Conservation (phyloP, 2,113 vertebrate genomes). For the Coregonus clupeaformis region DNA sequence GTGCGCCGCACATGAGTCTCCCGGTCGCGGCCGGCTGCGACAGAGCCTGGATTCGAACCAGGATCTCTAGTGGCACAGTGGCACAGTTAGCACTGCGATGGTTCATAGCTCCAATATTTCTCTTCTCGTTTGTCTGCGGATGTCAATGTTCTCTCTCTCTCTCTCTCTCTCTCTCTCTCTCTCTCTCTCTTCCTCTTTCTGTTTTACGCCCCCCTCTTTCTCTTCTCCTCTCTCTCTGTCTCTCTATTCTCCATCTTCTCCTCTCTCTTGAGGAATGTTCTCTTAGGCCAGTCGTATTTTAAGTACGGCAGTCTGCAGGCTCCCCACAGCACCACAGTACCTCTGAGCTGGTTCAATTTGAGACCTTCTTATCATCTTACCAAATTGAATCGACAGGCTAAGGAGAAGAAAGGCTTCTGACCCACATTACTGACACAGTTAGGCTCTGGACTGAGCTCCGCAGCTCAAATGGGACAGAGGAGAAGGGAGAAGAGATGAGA, state of each 20-base stretch:
- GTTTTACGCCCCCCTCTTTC: neutral
- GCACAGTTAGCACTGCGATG: too few relatives aligned
- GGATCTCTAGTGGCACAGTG: too few relatives aligned
- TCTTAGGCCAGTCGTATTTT: constrained; percentile 42
- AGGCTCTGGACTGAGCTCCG: constrained; percentile 17
- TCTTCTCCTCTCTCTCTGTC: neutral
- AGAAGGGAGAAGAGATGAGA: constrained; percentile 1
- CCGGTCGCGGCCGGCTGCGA: too few relatives aligned
- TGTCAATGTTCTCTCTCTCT: constrained; percentile 9
- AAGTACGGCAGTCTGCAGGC: constrained; percentile 35
- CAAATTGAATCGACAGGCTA: constrained; percentile 56
- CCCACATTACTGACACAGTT: constrained; percentile 72
- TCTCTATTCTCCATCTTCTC: neutral
- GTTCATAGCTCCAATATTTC: constrained; percentile 8
- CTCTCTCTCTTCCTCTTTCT: neutral
- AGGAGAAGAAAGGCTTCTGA: constrained; percentile 44
- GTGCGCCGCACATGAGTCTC: too few relatives aligned
- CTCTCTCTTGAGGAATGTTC: constrained; percentile 49
- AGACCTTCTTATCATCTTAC: constrained; percentile 51
- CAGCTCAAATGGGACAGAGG: constrained; percentile 38
- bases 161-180: neutral
- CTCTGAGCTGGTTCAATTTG: constrained; percentile 54
- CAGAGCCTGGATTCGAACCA: too few relatives aligned
- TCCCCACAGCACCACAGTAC: constrained; percentile 44
- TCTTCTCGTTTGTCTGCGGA: neutral